Conservation (phyloP, 2,113 vertebrate genomes). For the Nothocercus nigrocapillus region DNA sequence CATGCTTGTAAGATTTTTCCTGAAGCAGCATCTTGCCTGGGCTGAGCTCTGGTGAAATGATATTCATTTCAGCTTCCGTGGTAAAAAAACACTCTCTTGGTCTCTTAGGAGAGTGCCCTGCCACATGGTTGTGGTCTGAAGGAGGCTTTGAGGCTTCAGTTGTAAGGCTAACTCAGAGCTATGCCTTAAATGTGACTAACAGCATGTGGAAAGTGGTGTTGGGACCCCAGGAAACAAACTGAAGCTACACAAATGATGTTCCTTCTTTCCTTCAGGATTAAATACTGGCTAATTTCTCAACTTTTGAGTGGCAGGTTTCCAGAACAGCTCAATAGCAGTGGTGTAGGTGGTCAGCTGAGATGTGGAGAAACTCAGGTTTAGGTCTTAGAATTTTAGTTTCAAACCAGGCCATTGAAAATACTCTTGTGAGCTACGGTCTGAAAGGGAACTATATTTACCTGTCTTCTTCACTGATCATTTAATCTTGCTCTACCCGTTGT, state of each 20-base stretch:
- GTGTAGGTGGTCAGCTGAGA: background rate
- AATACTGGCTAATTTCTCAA: background rate
- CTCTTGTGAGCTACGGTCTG: background rate
- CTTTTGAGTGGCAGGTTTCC: background rate
- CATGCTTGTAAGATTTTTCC: background rate
- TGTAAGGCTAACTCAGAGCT: background rate
- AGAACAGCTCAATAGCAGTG: background rate
- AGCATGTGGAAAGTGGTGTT: background rate
- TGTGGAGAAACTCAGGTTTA: background rate
- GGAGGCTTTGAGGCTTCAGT: background rate
- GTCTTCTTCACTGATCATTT: background rate
- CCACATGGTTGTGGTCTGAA: background rate
- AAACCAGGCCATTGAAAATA: background rate
- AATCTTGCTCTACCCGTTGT: background rate
- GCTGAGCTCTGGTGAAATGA: background rate
- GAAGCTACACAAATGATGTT: background rate
- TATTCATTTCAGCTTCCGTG: background rate
- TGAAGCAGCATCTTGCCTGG: background rate
- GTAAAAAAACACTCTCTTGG: too few relatives aligned
- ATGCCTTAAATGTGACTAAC: background rate
- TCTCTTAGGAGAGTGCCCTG: background rate
- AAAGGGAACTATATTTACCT: background rate
- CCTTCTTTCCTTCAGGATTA: background rate
- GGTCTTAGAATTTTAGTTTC: background rate
- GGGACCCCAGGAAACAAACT: background rate